Evolutionary conservation across 1,140 invertebrate genomes (phyloP).

Genomic region (Drosophila nannoptera): DNA sequence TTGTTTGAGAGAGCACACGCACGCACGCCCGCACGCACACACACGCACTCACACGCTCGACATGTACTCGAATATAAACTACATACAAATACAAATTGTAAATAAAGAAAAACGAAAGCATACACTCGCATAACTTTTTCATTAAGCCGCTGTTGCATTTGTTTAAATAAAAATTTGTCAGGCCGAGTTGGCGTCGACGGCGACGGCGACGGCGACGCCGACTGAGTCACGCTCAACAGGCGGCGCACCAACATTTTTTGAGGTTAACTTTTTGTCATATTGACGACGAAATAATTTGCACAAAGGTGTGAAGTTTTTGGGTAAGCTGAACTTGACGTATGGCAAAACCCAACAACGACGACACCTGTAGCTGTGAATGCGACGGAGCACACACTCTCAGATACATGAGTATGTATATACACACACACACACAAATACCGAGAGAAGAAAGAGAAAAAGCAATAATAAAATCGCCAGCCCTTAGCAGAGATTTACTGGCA

Average conservation of each 20-base stretch:
- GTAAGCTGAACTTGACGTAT: constrained; percentile 66
- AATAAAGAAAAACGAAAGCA: constrained; percentile 43
- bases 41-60: constrained; percentile 1
- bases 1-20: constrained; percentile 68
- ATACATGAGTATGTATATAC: constrained; percentile 12
- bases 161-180: constrained; percentile 47
- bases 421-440: constrained; percentile 4
- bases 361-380: constrained; percentile 65
- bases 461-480: constrained; percentile 41
- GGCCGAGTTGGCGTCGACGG: constrained; percentile 28
- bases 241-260: constrained; percentile 49
- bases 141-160: constrained; percentile 51
- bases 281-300: constrained; percentile 69
- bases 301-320: constrained; percentile 65
- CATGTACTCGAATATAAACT: constrained; percentile 10
- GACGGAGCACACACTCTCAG: constrained; percentile 16
- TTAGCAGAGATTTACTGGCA: constrained; percentile 49
- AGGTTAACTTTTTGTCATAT: constrained; percentile 69
- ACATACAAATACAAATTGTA: constrained; percentile 9
- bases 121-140: constrained; percentile 52
- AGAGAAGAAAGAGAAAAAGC: constrained; percentile 14
- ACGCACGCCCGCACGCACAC: constrained; percentile 9
- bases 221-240: constrained; percentile 61
- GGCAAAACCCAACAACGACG: constrained; percentile 37
- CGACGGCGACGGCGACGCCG: constrained; percentile 5